These are phyloP conservation scores for Lithophane leautieri DNA, from an alignment of 2,888 invertebrate genomes.

Conservation along the genomic window DNA sequence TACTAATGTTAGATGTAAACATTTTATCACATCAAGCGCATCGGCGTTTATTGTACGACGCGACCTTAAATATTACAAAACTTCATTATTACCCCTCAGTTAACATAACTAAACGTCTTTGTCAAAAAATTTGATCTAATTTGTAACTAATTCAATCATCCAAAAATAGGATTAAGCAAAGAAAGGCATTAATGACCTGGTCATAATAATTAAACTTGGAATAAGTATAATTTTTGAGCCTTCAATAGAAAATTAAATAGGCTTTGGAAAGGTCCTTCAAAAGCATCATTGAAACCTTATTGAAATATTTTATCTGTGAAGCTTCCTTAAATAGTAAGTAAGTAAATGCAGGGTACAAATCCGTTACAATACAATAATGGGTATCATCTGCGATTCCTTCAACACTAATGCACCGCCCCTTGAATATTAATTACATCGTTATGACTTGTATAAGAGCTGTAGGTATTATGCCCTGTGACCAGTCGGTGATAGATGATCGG, in stretches of 20 bases:
- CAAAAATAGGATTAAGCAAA: background rate
- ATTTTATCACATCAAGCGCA: slow-evolving; percentile 31
- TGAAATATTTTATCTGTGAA: background rate
- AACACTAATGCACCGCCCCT: slow-evolving; percentile 27
- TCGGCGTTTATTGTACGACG: slow-evolving; percentile 29
- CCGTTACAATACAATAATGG: slow-evolving; percentile 27
- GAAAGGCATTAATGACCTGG: background rate
- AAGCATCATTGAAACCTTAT: background rate
- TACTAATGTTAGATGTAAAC: slow-evolving; percentile 44
- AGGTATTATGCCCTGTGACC: slow-evolving; percentile 14
- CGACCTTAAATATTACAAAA: slow-evolving; percentile 42
- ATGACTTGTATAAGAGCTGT: slow-evolving; percentile 34
- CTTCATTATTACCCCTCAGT: background rate
- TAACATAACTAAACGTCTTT: background rate
- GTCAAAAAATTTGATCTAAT: background rate
- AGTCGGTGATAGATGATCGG: background rate
- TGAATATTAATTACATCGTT: slow-evolving; percentile 51
- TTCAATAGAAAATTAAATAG: background rate
- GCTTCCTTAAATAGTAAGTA: background rate
- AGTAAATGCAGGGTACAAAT: slow-evolving; percentile 10
- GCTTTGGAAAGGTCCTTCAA: background rate
- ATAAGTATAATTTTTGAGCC: background rate
- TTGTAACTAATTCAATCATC: background rate
- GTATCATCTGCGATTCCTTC: slow-evolving; percentile 23
- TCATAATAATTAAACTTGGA: background rate